Evolutionary conservation across 2,888 invertebrate genomes (phyloP), one percentile per base, ranked within the genome.

Genomic region (Galerucella pusilla): DNA sequence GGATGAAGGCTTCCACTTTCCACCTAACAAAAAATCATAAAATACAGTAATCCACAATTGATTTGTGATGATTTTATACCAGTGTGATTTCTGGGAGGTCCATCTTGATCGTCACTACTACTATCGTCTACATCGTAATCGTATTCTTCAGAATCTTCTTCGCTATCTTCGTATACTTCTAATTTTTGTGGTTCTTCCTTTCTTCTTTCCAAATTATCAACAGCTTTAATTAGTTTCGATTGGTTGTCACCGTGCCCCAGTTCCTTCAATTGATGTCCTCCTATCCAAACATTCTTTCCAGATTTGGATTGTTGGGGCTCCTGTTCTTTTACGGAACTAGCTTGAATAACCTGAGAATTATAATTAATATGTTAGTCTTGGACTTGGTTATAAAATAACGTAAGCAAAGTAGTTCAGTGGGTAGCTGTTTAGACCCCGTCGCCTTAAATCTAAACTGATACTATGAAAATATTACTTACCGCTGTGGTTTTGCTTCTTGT

Each of bases 1-100:
- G 7, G 86, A 87, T 25, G 86, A 91, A 1, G 94, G 94, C 82
- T 92, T 93, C 95, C 95, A 95, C 85, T 95, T 94, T 2, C 92
- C 93, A 0, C 91, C 79, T 76, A 61, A 25, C 71, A 35, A 10
- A 28, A 61, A 35, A 12, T 61, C 10, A 10, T 63, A 35, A n/a
- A 42, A 42, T 5, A 7, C 14, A 63, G 42, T 14, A n/a, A 63
- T 14, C 7, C 5, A 57, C 2, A 20, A 9, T 10, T 20, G 3
- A 35, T 7, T 35, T 9, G 12, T 28, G 12, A 28, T 6, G 25
- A 60, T 60, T 4, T 20, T 52, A 73, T 68, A 79, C 79, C 93
- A 5, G 92, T 92, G 76, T 91, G 90, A 16, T 89, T 88, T 54
- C 88, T 86, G 1, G 91, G 90, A 9, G 91, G 91, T 42, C 88